Base-by-base conservation (phyloP, 2,888 invertebrate genomes). In the Sepiola atlantica region DNA sequence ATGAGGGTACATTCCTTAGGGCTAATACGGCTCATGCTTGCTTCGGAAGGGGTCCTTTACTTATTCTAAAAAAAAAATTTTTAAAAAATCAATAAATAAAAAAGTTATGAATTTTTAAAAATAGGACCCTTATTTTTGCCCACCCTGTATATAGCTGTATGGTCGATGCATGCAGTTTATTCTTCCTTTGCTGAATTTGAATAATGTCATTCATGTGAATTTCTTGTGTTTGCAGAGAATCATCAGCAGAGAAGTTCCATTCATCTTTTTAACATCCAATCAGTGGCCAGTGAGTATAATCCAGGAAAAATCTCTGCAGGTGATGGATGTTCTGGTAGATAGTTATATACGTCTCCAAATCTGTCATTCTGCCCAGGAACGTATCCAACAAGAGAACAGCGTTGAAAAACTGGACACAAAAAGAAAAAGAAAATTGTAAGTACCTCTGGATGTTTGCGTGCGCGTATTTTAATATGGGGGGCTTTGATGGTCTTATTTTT, bases 201-300 rank as follows among this genome's bases (percentile, higher is more conserved):
- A 32, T n/a, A n/a, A n/a, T 91, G 32, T 91, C 8, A 90, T 94
- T 94, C 0, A 45, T n/a, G 35, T 93, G 21, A n/a, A 18, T 35
- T 12, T n/a, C 18, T 94, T 90, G 94, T 77, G 10, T 16, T 90
- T 57, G 90, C 32, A 94, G 94, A 94, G 94, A 61, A 54, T 94
- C 32, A 90, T 57, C 77, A 90, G 55, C 90, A 94, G 35, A 32
- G 61, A 54, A n/a, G 35, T 90, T 45, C 91, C 55, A 90, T 90
- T 55, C 91, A 32, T 54, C 95, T 96, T 96, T 94, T 92, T 97
- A 24, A 97, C 97, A 94, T 95, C 95, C 45, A 96, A 97, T 95
- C 96, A 95, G 24, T 97, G 97, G 97, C 97, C 97, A 94, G 96
- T 97, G 91, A 96, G 96, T 94, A 90, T 94, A 14, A 95, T 95